These are phyloP conservation scores for Rapana venosa DNA, from an alignment of 2,888 invertebrate species.

Conservation along the genomic window DNA sequence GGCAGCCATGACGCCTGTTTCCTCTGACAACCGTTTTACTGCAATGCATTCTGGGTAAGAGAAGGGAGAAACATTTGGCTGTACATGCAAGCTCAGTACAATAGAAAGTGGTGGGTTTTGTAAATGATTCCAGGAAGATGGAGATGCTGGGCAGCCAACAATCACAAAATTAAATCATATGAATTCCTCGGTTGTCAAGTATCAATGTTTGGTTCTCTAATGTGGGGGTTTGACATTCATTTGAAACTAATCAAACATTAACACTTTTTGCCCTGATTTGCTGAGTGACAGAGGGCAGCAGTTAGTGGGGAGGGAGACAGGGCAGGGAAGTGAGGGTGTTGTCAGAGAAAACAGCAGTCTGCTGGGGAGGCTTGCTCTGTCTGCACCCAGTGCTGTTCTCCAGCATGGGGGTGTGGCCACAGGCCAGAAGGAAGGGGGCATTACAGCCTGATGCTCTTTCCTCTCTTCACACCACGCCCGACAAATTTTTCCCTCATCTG, in stretches of 20 bases:
- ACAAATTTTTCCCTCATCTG: conserved; percentile 14
- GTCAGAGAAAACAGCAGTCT: conserved; percentile 35
- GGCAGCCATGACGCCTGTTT: conserved; percentile 38
- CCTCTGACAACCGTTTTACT: conserved; percentile 32
- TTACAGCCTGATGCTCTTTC: background rate
- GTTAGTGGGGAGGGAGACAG: background rate
- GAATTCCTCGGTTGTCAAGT: conserved; percentile 42
- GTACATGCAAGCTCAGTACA: conserved; percentile 30
- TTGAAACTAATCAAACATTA: conserved; percentile 45
- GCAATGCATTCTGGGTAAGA: conserved; percentile 15
- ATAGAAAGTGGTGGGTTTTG: conserved; percentile 24
- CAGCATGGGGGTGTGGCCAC: background rate
- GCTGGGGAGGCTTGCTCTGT: background rate
- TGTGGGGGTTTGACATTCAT: conserved; percentile 41
- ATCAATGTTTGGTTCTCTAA: background rate
- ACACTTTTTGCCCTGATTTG: conserved; percentile 42
- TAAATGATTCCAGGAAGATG: conserved; percentile 29
- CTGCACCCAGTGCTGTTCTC: background rate
- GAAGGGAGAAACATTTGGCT: conserved; percentile 40
- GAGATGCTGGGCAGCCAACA: conserved; percentile 6
- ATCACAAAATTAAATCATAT: conserved; percentile 42
- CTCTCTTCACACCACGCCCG: background rate
- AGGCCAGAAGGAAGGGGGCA: background rate
- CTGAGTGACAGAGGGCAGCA: conserved; percentile 13
- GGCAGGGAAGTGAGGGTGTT: conserved; percentile 23